Conservation (phyloP, 2,888 invertebrate genomes). For the Drosophila setosimentum region DNA sequence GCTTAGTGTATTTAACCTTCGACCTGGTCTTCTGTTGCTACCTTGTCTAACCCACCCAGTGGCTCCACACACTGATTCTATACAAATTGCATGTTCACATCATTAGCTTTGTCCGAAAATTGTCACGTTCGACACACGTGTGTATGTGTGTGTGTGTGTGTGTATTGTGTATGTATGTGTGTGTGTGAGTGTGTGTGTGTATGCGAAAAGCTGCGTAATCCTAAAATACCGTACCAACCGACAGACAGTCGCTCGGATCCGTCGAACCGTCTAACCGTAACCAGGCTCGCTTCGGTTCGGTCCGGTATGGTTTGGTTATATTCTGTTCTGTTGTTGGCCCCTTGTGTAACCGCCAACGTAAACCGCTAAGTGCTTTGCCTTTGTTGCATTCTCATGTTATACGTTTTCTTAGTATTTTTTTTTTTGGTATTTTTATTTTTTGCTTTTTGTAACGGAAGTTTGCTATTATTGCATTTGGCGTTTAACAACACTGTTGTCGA, state of each 20-base stretch:
- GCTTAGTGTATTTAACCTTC: conserved; percentile 30
- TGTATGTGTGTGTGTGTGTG: background rate
- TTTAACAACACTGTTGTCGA: conserved; percentile 60
- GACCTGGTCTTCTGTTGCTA: background rate
- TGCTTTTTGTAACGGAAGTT: conserved; percentile 54
- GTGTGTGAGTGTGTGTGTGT: conserved; percentile 8
- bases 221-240: conserved; percentile 24
- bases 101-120: conserved; percentile 76
- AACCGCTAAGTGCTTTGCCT: conserved; percentile 72
- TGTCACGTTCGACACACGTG: conserved; percentile 67
- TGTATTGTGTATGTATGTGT: background rate
- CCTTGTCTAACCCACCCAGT: background rate
- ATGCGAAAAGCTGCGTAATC: conserved; percentile 67
- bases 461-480: conserved; percentile 64
- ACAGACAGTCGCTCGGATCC: conserved; percentile 5
- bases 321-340: conserved; percentile 5
- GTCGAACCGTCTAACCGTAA: conserved; percentile 27
- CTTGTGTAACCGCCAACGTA: conserved; percentile 49
- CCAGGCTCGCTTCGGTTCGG: conserved; percentile 17
- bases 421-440: conserved; percentile 10
- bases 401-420: background rate
- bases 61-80: conserved; percentile 16
- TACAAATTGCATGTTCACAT: conserved; percentile 71
- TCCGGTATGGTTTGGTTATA: background rate
- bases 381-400: conserved; percentile 55